Percentiles rank a stretch among this genome's conserved stretches.
Evolutionary conservation across 23 tunicate genomes (phyloP).

Genomic region (Diplosoma virens): DNA sequence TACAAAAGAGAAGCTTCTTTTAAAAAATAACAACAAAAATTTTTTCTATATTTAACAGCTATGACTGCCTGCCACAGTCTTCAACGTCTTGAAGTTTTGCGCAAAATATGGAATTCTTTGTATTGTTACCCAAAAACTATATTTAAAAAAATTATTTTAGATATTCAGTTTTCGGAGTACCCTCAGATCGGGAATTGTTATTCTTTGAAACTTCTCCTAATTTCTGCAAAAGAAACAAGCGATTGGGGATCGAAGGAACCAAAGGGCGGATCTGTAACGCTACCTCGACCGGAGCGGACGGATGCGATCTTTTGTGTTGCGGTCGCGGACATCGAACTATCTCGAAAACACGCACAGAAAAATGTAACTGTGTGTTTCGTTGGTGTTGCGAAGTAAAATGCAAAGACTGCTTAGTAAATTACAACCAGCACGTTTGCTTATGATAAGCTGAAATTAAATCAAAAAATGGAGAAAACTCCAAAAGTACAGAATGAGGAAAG

Average conservation of each 20-base stretch:
- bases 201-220: conserved; percentile 75
- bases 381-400: conserved; percentile 98
- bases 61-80: too few species aligned
- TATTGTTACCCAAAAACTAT: too few species aligned
- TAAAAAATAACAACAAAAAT: too few species aligned
- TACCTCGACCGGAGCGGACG: conserved; percentile 76
- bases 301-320: conserved; percentile 89
- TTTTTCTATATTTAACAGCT: too few species aligned
- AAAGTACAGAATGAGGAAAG: too few species aligned
- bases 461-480: not conserved
- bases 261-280: conserved; percentile 72
- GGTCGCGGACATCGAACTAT: conserved; percentile 66
- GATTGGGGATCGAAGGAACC: conserved; percentile 75
- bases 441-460: conserved; percentile 9
- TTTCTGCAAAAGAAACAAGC: conserved; percentile 60
- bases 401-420: conserved; percentile 47
- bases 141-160: conserved; percentile 1
- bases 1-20: too few species aligned
- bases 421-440: conserved; percentile 74
- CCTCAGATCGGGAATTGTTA: conserved; percentile 50
- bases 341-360: conserved; percentile 50
- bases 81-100: too few species aligned
- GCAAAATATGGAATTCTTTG: too few species aligned
- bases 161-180: conserved; percentile 23
- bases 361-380: conserved; percentile 78